Base-by-base conservation (phyloP, 1,140 invertebrate species). In the Cataglyphis hispanica region DNA sequence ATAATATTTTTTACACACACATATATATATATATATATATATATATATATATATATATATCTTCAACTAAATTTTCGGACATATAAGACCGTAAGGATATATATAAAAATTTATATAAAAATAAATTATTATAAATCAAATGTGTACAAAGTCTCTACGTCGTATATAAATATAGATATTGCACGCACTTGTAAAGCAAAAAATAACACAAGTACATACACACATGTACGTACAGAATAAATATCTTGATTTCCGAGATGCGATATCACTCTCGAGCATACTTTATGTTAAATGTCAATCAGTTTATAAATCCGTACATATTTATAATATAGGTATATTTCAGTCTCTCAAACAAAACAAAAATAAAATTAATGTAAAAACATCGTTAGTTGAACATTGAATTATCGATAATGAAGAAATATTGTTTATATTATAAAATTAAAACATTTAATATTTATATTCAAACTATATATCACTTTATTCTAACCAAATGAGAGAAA, bases 211-310 rank as follows among this genome's bases (percentile, higher is more conserved):
- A n/a, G n/a, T 10, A 43, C 22, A 16, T 25, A 27, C 25, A 16
- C 60, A 58, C 22, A 56, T 4, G 3, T 31, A 46, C 25, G 31
- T 27, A 63, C 22, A 31, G 10, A 76, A 76, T 76, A 76, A 76
- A 61, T 76, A 61, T 76, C 74, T 61, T 61, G 74, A 75, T 61
- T 61, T 40, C 11, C 13, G 74, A 61, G 37, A 37, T 25, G 74
- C 22, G 37, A 43, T 63, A 63, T 63, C 22, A 13, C 16, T 63
- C 58, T 76, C 74, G 22, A 76, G 22, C 37, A 34, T 75, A 60
- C 70, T 75, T 40, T 58, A 25, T 76, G 63, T 63, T 37, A 76
- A 61, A 76, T 63, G 56, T 61, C 74, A 61, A 22, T 61, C 74
- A 76, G 34, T 31, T 25, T 6, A n/a, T 76, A 43, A 76, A 58